Percentiles rank a stretch among this genome's conserved stretches.
Conservation (phyloP, 2,888 invertebrate genomes). For the Torymus aiolomorphi region DNA sequence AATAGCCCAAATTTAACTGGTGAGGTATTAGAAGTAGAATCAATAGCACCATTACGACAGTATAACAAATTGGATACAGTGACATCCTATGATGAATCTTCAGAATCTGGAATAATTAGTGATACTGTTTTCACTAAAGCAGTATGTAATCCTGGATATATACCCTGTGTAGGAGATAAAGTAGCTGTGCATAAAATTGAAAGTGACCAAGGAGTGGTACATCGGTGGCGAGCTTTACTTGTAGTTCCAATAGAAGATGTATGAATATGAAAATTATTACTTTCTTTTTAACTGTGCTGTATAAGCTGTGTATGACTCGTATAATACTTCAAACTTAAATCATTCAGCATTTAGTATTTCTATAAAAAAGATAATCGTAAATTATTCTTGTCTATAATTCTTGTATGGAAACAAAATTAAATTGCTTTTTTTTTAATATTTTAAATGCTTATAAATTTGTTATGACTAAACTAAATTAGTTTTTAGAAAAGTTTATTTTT, state of each 20-base stretch:
- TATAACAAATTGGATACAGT: constrained; percentile 78
- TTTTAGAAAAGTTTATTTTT: too few relatives aligned
- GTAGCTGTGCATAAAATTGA: constrained; percentile 84
- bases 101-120: constrained; percentile 78
- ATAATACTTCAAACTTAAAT: too few relatives aligned
- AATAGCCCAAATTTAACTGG: constrained; percentile 76
- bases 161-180: constrained; percentile 80
- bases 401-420: background rate
- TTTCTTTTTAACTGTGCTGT: background rate
- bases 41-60: constrained; percentile 80
- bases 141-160: constrained; percentile 76
- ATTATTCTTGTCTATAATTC: background rate
- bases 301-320: too few relatives aligned
- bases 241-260: constrained; percentile 70
- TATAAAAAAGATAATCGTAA: background rate
- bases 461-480: too few relatives aligned
- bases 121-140: constrained; percentile 80
- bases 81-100: constrained; percentile 71
- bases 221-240: constrained; percentile 80
- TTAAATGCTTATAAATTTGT: background rate
- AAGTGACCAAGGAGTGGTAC: constrained; percentile 80
- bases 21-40: constrained; percentile 80
- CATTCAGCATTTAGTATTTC: too few relatives aligned
- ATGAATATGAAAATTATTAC: constrained; percentile 29
- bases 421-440: background rate